These are phyloP conservation scores for Charina bottae DNA, from an alignment of 2,113 vertebrate genomes.

Conservation along the genomic window DNA sequence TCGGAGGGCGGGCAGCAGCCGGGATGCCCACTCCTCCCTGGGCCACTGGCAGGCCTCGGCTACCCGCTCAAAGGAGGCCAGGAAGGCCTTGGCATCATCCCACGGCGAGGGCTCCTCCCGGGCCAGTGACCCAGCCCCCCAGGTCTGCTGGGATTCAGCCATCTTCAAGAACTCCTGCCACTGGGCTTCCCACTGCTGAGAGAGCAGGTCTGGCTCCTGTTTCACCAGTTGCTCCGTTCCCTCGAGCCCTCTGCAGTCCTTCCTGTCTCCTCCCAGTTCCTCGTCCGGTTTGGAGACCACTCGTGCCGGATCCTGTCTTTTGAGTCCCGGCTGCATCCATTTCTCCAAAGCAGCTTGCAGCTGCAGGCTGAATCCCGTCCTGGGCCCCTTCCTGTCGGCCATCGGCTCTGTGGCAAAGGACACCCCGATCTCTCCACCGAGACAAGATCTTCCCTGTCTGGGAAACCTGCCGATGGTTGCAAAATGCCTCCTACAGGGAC, in stretches of 20 bases:
- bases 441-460: not conserved
- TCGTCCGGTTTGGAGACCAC: not conserved
- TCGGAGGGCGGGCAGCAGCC: constrained; percentile 4
- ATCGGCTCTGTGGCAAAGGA: not conserved
- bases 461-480: not conserved
- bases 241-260: not conserved
- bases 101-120: not conserved
- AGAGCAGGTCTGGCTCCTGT: not conserved
- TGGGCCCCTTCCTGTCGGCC: not conserved
- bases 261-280: not conserved
- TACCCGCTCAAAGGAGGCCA: constrained; percentile 22
- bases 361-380: not conserved
- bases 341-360: constrained; percentile 1
- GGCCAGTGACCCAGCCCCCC: not conserved
- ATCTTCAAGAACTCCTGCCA: constrained; percentile 26
- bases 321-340: constrained; percentile 4
- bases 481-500: not conserved
- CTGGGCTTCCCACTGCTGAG: constrained; percentile 20
- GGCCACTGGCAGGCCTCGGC: constrained; percentile 12
- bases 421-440: not conserved
- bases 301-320: not conserved
- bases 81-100: constrained; percentile 3
- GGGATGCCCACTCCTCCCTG: not conserved
- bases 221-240: not conserved
- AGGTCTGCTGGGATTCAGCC: not conserved